Evolutionary conservation across 2,888 invertebrate species (phyloP).

Genomic region (Parelbella ahira): DNA sequence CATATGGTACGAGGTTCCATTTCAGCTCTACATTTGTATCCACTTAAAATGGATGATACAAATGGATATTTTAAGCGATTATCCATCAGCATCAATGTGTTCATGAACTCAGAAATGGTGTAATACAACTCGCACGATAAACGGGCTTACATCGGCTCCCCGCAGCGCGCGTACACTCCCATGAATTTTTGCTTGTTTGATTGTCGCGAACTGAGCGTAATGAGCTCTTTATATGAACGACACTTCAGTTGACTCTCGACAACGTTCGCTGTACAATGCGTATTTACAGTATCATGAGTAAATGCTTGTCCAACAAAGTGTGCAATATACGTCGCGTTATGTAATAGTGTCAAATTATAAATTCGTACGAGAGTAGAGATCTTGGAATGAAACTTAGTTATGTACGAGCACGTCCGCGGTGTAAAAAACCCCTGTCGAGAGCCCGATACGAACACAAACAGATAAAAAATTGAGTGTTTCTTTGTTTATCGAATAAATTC

Average conservation of each 20-base stretch:
- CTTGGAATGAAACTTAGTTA: slow-evolving; percentile 17
- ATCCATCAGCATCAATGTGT: too few relatives aligned
- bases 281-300: too few relatives aligned
- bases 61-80: too few relatives aligned
- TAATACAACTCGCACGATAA: too few relatives aligned
- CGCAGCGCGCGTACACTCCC: too few relatives aligned
- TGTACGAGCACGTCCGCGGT: slow-evolving; percentile 20
- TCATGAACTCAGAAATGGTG: too few relatives aligned
- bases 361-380: slow-evolving; percentile 2
- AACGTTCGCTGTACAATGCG: too few relatives aligned
- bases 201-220: slow-evolving; percentile 17
- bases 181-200: slow-evolving; percentile 14
- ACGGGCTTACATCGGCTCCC: too few relatives aligned
- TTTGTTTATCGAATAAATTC: slow-evolving; percentile 29
- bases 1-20: too few relatives aligned
- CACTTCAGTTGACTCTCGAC: not conserved
- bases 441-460: slow-evolving; percentile 27
- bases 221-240: slow-evolving; percentile 13
- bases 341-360: not conserved
- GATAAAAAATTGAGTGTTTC: slow-evolving; percentile 29
- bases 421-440: slow-evolving; percentile 20
- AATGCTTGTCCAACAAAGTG: too few relatives aligned
- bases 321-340: not conserved
- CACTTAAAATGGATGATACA: too few relatives aligned
- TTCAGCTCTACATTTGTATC: too few relatives aligned